phyloP scores from a whole-genome alignment of 2,113 vertebrate genomes.

The Hylia prasina region DNA sequence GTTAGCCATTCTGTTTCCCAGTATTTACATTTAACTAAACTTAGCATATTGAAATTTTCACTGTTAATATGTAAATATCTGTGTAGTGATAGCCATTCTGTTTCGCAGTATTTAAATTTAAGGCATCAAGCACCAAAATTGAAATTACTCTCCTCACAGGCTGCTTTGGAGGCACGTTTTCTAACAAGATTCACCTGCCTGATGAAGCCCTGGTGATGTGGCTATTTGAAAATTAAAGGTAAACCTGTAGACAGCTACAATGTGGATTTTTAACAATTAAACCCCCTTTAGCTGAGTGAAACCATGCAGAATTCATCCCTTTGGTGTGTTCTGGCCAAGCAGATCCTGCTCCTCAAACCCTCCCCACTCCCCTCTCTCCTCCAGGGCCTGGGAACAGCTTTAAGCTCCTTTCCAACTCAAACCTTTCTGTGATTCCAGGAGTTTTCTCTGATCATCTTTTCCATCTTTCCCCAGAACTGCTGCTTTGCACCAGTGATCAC shows the following conservation, averaged over 20 bases:
- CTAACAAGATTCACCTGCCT: neutral
- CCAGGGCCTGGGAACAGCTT: neutral
- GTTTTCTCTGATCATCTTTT: neutral
- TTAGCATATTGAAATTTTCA: too few species aligned
- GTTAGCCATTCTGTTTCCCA: neutral
- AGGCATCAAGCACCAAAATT: neutral
- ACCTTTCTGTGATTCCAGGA: too few species aligned
- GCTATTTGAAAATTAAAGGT: neutral
- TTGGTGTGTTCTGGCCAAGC: rapidly evolving
- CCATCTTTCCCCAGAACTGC: neutral
- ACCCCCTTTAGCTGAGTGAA: neutral
- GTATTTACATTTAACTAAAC: neutral
- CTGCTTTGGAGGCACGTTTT: neutral
- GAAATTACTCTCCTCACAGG: neutral
- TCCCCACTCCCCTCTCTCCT: neutral
- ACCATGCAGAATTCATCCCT: rapidly evolving
- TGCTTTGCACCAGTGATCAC: rapidly evolving
- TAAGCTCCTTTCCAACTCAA: neutral
- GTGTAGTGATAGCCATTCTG: too few species aligned
- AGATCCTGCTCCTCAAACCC: neutral
- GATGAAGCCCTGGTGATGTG: neutral
- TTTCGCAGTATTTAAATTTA: too few species aligned
- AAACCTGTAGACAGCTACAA: neutral
- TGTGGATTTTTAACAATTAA: neutral
- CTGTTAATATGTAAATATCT: too few species aligned